Evolutionary conservation across 2,797 vertebrate genomes (phyloP).

Genomic region (Typhlichthys eigenmanni): DNA sequence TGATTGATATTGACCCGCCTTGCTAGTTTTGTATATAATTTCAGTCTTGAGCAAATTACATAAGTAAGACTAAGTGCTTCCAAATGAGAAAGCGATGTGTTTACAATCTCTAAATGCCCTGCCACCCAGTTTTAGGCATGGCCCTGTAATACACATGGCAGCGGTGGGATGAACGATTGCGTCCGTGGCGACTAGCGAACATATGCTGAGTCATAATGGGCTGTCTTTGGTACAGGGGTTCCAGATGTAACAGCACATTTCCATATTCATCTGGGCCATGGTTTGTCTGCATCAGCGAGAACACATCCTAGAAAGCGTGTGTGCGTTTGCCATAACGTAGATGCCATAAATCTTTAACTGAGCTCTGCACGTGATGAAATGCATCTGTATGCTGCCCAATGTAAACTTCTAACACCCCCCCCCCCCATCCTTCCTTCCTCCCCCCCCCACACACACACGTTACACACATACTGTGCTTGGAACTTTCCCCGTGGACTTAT

Average conservation of each 20-base stretch:
- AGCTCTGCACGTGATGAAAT: conserved; percentile 57
- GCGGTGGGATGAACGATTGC: conserved; percentile 47
- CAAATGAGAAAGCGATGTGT: conserved; percentile 33
- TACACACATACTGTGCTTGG: no score
- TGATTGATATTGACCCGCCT: no score
- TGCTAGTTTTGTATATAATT: neutral
- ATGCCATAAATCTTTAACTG: conserved; percentile 16
- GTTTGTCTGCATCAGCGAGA: conserved; percentile 61
- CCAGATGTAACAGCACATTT: conserved; percentile 65
- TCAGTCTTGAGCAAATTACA: conserved; percentile 20
- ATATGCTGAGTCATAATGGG: conserved; percentile 39
- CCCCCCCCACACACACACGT: conserved; percentile 16
- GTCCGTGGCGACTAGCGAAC: conserved; percentile 33
- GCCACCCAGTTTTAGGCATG: conserved; percentile 20
- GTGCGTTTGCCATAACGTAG: conserved; percentile 38
- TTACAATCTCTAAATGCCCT: conserved; percentile 16
- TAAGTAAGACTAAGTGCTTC: conserved; percentile 8
- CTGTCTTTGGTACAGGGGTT: conserved; percentile 37
- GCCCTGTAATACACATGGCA: conserved; percentile 37
- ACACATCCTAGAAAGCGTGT: conserved; percentile 34
- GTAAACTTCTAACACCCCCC: conserved; percentile 14
- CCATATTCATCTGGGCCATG: conserved; percentile 49
- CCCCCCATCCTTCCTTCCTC: neutral
- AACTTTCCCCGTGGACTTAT: no score
- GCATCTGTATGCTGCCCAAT: conserved; percentile 31